Evolutionary conservation across 2,888 invertebrate genomes (phyloP), one percentile per base, ranked within the genome.

Genomic region (Eupithecia exiguata): DNA sequence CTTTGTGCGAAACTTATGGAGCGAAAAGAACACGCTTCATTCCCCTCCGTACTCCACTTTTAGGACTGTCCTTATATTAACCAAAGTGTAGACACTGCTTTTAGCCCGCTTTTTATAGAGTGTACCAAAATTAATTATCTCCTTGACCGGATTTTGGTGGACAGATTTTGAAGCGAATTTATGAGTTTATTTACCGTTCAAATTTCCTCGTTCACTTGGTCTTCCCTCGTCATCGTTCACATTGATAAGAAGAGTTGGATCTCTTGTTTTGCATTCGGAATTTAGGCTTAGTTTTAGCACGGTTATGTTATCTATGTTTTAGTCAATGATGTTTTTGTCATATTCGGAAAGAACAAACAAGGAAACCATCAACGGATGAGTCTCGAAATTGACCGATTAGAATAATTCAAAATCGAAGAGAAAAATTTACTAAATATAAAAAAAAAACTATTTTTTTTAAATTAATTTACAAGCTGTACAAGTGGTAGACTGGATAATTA

Each of bases 1-100:
- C 80, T 80, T 81, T 81, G 81, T 81, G 75, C 68, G 70, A 70
- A 79, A 68, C 78, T 77, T 79, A 80, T 79, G 79, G 76, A 79
- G 79, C 80, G 81, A 78, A 75, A 76, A 77, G 66, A 53, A 70
- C 76, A 77, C 78, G 80, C 72, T 78, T 79, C 81, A 80, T 76
- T 81, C 77, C 71, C 75, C 77, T 61, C 40, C 66, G 73, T 63
- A 76, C 76, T 76, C 73, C 53, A 72, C 63, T 70, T 76, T 75
- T 74, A 70, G 74, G 70, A 72, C 35, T 76, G 63, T 75, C 77
- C 75, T 75, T 70, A 72, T 68, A 73, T 68, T 72, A 61, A 38
- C 70, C 70, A 72, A 69, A 76, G 70, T 68, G 70, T 77, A 70
- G 78, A 70, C 69, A 76, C 74, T 72, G 71, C 61, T 71, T 74